A percentile compares a stretch with the other conserved stretches of the same genome.
phyloP scores from a whole-genome alignment of 2,797 vertebrate genomes.

The Rachycentron canadum region DNA sequence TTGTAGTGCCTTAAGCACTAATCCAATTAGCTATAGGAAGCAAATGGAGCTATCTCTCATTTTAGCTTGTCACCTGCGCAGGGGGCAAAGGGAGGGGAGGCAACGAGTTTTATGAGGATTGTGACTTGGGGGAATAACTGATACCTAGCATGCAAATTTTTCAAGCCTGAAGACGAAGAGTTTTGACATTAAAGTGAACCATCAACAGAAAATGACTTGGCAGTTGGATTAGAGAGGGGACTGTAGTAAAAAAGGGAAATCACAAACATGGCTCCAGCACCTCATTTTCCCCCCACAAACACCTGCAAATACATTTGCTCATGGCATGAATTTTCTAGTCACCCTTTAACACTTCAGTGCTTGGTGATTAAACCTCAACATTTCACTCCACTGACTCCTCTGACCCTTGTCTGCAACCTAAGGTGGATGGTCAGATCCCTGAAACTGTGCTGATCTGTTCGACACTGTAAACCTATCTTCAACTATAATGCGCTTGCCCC shows the following conservation, averaged over 20 bases:
- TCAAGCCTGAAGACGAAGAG: constrained; percentile 39
- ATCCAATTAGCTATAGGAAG: constrained; percentile 85
- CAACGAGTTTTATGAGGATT: constrained; percentile 65
- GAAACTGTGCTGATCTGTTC: constrained; percentile 64
- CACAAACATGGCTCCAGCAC: constrained; percentile 25
- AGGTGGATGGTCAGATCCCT: constrained; percentile 60
- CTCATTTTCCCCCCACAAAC: neutral
- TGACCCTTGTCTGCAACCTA: constrained; percentile 59
- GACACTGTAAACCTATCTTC: constrained; percentile 68
- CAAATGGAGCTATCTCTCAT: constrained; percentile 81
- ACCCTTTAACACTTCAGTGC: constrained; percentile 39
- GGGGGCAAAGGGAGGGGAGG: constrained; percentile 46
- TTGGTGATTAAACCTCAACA: constrained; percentile 63
- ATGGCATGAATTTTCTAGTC: constrained; percentile 26
- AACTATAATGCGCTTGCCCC: constrained; percentile 58
- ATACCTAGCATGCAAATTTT: constrained; percentile 60
- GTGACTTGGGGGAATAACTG: constrained; percentile 60
- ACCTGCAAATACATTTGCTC: constrained; percentile 9
- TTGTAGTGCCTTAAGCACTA: constrained; percentile 80
- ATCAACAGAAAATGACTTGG: constrained; percentile 56
- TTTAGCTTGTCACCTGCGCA: constrained; percentile 79
- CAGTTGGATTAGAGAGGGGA: constrained; percentile 37
- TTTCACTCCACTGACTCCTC: constrained; percentile 41
- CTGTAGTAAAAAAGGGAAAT: constrained; percentile 23
- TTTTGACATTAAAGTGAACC: constrained; percentile 52